Evolutionary conservation across 2,888 invertebrate genomes (phyloP).

Genomic region (Heliconius cydno): DNA sequence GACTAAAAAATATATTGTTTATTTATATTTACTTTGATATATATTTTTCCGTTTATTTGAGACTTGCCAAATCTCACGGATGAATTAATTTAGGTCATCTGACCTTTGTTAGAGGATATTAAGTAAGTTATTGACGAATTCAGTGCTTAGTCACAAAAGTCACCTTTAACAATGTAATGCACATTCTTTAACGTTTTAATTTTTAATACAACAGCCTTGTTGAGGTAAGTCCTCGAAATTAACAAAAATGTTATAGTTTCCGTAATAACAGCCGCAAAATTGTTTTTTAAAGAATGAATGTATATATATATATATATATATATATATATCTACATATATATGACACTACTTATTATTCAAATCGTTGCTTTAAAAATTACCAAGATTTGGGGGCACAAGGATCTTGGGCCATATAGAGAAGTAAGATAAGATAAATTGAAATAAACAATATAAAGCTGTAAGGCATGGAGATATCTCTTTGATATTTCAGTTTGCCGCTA

Average conservation of each 20-base stretch:
- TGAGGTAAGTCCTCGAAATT: neutral
- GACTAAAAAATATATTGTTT: neutral
- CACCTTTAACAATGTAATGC: neutral
- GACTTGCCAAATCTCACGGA: too few relatives aligned
- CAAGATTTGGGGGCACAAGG: too few relatives aligned
- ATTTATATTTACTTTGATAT: neutral
- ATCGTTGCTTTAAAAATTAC: too few relatives aligned
- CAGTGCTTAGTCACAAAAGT: slow-evolving; percentile 4
- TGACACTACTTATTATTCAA: too few relatives aligned
- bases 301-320: too few relatives aligned
- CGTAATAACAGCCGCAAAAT: too few relatives aligned
- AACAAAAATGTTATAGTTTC: too few relatives aligned
- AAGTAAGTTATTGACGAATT: neutral
- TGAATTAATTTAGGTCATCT: neutral
- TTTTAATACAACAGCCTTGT: neutral
- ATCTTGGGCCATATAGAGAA: neutral
- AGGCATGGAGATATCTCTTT: slow-evolving; percentile 64
- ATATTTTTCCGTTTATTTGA: neutral
- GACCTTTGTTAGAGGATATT: slow-evolving; percentile 7
- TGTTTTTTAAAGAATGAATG: too few relatives aligned
- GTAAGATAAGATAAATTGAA: slow-evolving; percentile 17
- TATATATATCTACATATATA: too few relatives aligned
- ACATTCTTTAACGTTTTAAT: too few relatives aligned
- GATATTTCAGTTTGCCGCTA: slow-evolving; percentile 52
- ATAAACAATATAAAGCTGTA: slow-evolving; percentile 50